phyloP scores from a whole-genome alignment of 2,888 invertebrate species.

The Cremastobaeus sp. region DNA sequence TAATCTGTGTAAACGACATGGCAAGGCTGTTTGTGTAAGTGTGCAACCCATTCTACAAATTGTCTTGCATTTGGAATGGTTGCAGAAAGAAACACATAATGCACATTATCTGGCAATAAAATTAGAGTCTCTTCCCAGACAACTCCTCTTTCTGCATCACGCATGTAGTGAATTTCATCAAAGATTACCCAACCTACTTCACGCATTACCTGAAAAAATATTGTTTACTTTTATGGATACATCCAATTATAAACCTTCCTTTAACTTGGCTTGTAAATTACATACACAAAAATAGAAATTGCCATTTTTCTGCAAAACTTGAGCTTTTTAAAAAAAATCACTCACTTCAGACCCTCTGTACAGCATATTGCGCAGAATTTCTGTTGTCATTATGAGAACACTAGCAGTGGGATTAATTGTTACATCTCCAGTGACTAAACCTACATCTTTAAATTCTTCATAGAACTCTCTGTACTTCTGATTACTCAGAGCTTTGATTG shows the following conservation, averaged over 20 bases:
- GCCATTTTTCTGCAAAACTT: not conserved
- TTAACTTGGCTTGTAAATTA: too few relatives aligned
- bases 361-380: slow-evolving; percentile 99
- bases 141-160: slow-evolving; percentile 99
- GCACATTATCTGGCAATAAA: slow-evolving; percentile 96
- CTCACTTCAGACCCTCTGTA: slow-evolving; percentile 96
- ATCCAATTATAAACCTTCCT: not conserved
- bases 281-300: too few relatives aligned
- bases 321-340: not conserved
- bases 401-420: slow-evolving; percentile 99
- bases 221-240: not conserved
- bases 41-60: slow-evolving; percentile 95
- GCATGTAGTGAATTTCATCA: slow-evolving; percentile 99
- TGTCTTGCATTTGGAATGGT: slow-evolving; percentile 99
- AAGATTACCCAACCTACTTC: slow-evolving; percentile 99
- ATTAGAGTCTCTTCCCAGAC: slow-evolving; percentile 99
- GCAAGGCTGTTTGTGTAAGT: slow-evolving; percentile 96
- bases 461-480: slow-evolving; percentile 99
- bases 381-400: slow-evolving; percentile 99
- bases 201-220: slow-evolving; percentile 84
- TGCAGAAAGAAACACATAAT: slow-evolving; percentile 98
- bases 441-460: slow-evolving; percentile 98
- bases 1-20: slow-evolving; percentile 99
- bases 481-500: slow-evolving; percentile 99
- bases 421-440: slow-evolving; percentile 98